Conservation (phyloP, 1,140 invertebrate genomes). For the Tetranychus urticae region DNA sequence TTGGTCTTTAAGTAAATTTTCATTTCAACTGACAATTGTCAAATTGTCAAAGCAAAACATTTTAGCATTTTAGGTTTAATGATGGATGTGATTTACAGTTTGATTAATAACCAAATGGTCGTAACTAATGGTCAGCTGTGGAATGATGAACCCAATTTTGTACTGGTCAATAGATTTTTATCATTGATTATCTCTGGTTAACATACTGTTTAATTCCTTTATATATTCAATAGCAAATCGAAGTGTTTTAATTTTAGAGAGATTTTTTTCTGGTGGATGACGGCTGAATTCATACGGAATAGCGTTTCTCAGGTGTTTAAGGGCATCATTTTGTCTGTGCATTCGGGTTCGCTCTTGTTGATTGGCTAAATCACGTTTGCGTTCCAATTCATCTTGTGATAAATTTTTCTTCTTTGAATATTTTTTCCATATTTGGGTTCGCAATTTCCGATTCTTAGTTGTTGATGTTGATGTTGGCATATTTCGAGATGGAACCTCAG, state of each 20-base stretch:
- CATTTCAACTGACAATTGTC: too few relatives aligned
- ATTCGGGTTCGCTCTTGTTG: conserved; percentile 10
- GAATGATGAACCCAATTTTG: too few relatives aligned
- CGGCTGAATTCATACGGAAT: conserved; percentile 4
- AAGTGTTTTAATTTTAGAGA: conserved; percentile 12
- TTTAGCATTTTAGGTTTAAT: too few relatives aligned
- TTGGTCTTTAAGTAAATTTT: too few relatives aligned
- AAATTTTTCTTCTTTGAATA: conserved; percentile 2
- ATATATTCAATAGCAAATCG: conserved; percentile 11
- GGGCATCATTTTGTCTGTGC: conserved; percentile 10
- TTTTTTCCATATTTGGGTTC: background rate
- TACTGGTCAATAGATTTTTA: too few relatives aligned
- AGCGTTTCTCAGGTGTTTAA: conserved; percentile 5
- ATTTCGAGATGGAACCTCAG: too few relatives aligned
- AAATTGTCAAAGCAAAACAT: too few relatives aligned
- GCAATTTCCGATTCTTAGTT: background rate
- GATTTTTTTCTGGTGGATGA: background rate
- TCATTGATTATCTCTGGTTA: background rate
- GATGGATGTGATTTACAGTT: too few relatives aligned
- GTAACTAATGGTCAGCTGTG: too few relatives aligned
- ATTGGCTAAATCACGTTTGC: conserved; percentile 11
- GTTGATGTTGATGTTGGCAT: too few relatives aligned
- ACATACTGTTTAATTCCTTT: background rate
- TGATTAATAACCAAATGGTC: too few relatives aligned
- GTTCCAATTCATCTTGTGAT: conserved; percentile 4